phyloP scores from a whole-genome alignment of 35 echinoderm and acorn worm species.

The Eucidaris tribuloides region DNA sequence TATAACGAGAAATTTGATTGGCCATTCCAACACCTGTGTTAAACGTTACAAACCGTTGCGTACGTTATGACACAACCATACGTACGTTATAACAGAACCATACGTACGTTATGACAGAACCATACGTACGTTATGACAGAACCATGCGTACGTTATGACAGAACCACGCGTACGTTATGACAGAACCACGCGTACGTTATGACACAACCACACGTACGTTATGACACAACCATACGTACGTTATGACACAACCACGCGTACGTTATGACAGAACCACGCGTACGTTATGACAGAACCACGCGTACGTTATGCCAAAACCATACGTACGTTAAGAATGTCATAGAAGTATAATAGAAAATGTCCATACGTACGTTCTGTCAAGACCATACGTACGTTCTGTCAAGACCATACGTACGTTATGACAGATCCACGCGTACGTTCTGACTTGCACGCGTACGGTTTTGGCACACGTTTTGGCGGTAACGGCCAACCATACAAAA shows the following conservation, averaged over 20 bases:
- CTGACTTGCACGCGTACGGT: too few species aligned
- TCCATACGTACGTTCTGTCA: too few species aligned
- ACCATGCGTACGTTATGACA: background rate
- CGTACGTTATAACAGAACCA: background rate
- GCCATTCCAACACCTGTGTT: background rate
- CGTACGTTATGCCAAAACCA: conserved; percentile 10
- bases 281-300: background rate
- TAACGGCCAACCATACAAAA: too few species aligned
- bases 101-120: background rate
- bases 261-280: background rate
- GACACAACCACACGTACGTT: background rate
- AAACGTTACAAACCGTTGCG: background rate
- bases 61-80: background rate
- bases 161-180: background rate
- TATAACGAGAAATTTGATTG: conserved; percentile 13
- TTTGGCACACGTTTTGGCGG: too few species aligned
- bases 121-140: background rate
- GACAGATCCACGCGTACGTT: too few species aligned
- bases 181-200: background rate
- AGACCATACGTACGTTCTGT: too few species aligned
- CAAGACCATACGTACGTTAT: too few species aligned
- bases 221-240: background rate
- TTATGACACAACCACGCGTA: background rate
- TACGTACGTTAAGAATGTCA: too few species aligned
- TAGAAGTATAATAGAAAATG: too few species aligned